Conservation (phyloP, 2,888 invertebrate genomes). For the Xylophagus ater region DNA sequence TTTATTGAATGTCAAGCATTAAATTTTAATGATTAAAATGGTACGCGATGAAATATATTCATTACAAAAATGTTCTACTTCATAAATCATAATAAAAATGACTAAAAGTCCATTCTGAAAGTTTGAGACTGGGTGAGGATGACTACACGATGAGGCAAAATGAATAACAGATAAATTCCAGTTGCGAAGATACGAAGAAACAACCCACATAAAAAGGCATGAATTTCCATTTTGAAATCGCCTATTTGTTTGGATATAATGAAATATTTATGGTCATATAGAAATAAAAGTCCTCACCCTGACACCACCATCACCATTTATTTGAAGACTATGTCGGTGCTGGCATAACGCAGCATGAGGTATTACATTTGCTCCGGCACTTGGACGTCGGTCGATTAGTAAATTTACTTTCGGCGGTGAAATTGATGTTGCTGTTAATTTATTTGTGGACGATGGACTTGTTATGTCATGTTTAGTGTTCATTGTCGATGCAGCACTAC, state of each 20-base stretch:
- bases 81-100: constrained; percentile 12
- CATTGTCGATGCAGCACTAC: neutral
- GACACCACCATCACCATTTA: constrained; percentile 19
- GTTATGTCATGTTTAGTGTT: constrained; percentile 8
- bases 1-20: too few species aligned
- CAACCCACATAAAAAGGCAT: too few species aligned
- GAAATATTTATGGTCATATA: too few species aligned
- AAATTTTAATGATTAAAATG: too few species aligned
- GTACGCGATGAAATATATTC: too few species aligned
- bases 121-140: too few species aligned
- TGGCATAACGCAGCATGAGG: constrained; percentile 22
- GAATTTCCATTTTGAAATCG: too few species aligned
- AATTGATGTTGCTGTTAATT: constrained; percentile 16
- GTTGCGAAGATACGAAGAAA: too few species aligned
- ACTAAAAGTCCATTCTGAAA: constrained; percentile 10
- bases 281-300: constrained; percentile 13
- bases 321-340: constrained; percentile 22
- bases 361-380: constrained; percentile 21
- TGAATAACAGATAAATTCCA: too few species aligned
- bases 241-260: too few species aligned
- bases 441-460: constrained; percentile 12
- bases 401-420: constrained; percentile 17
- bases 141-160: too few species aligned
- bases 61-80: too few species aligned
- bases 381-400: constrained; percentile 20